Conservation (phyloP, 2,797 vertebrate species). For the Microctenopoma steveboyesi region DNA sequence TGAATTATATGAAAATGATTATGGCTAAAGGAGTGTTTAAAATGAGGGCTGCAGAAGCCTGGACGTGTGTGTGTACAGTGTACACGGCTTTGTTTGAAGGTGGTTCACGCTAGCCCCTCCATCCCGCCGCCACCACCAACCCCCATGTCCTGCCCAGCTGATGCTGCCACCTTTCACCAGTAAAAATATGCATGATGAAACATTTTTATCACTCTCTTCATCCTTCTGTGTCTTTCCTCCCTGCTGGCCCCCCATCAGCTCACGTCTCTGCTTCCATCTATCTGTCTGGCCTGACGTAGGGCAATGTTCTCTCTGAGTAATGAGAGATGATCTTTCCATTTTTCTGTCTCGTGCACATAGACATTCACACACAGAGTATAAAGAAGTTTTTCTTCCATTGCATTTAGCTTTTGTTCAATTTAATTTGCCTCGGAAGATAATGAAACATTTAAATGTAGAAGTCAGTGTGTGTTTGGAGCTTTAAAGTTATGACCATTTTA, state of each 20-base stretch:
- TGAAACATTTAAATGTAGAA: slow-evolving; percentile 81
- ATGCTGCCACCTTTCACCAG: slow-evolving; percentile 59
- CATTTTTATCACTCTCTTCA: slow-evolving; percentile 72
- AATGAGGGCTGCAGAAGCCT: slow-evolving; percentile 79
- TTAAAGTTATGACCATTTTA: slow-evolving; percentile 73
- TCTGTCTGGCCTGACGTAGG: slow-evolving; percentile 63
- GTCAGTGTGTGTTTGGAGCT: slow-evolving; percentile 65
- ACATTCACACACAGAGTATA: slow-evolving; percentile 1
- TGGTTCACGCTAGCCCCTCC: slow-evolving; percentile 60
- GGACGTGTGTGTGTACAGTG: slow-evolving; percentile 39
- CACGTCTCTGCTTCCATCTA: slow-evolving; percentile 68
- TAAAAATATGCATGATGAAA: slow-evolving; percentile 82
- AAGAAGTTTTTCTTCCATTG: slow-evolving; percentile 62
- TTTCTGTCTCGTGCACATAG: slow-evolving; percentile 23
- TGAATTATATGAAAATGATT: slow-evolving; percentile 92
- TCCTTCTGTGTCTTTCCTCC: slow-evolving; percentile 59
- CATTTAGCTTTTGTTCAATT: slow-evolving; percentile 77
- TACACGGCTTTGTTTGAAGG: slow-evolving; percentile 84
- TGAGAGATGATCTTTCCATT: slow-evolving; percentile 58
- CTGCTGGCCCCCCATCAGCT: slow-evolving; percentile 61
- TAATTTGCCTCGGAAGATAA: slow-evolving; percentile 78
- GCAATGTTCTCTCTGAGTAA: slow-evolving; percentile 60
- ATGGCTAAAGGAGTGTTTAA: slow-evolving; percentile 90
- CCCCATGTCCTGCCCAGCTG: slow-evolving; percentile 41
- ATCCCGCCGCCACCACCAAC: slow-evolving; percentile 16